phyloP scores from a whole-genome alignment of 2,113 vertebrate genomes.

The Prinia subflava region DNA sequence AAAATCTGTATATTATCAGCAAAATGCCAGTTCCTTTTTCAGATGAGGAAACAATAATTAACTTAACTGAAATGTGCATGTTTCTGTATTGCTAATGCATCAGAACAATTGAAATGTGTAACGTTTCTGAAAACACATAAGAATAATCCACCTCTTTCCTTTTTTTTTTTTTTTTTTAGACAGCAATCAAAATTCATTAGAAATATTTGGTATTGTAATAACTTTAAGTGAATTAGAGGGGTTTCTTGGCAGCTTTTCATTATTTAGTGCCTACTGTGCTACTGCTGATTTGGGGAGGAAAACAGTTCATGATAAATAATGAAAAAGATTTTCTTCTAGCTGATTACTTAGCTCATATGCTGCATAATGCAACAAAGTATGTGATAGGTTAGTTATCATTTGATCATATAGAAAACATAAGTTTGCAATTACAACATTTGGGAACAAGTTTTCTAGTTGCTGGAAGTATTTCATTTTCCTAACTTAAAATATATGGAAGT shows the following conservation, averaged over 20 bases:
- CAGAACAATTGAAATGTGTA: neutral
- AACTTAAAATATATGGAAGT: neutral
- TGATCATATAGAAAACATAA: neutral
- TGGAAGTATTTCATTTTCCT: neutral
- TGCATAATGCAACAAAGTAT: neutral
- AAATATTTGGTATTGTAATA: neutral
- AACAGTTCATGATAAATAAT: neutral
- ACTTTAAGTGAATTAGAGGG: neutral
- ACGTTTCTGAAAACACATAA: neutral
- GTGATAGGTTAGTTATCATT: neutral
- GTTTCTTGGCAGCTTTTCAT: neutral
- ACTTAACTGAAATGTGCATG: neutral
- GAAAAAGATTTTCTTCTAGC: neutral
- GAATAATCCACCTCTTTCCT: neutral
- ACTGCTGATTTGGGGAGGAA: neutral
- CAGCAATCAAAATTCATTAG: neutral
- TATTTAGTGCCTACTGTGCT: neutral
- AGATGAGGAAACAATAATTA: neutral
- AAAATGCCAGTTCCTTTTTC: neutral
- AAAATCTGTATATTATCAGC: neutral
- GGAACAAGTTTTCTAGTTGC: neutral
- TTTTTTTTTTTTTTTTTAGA: neutral
- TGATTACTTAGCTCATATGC: neutral
- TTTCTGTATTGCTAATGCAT: neutral
- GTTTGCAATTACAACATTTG: neutral